Evolutionary conservation across 2,888 invertebrate genomes (phyloP).

Genomic region (Temnothorax unifasciatus): DNA sequence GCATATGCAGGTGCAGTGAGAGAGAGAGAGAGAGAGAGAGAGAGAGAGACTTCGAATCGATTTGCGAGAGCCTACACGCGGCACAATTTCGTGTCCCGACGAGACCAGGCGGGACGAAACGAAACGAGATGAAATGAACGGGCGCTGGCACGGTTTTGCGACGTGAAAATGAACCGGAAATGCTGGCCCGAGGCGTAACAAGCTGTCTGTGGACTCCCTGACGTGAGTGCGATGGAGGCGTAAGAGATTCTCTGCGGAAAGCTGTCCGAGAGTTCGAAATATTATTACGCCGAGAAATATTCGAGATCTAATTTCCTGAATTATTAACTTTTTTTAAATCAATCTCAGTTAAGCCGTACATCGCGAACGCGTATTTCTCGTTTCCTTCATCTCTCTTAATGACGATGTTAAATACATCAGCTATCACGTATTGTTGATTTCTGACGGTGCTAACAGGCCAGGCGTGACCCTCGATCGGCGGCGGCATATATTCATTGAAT

Average conservation of each 20-base stretch:
- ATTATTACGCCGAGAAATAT: constrained; percentile 1
- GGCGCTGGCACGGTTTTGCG: constrained; percentile 58
- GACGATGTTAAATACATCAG: neutral
- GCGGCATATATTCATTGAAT: constrained; percentile 30
- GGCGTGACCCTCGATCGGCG: constrained; percentile 37
- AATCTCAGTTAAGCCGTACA: neutral
- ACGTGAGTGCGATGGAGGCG: constrained; percentile 8
- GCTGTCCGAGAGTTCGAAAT: neutral
- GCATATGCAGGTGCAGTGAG: constrained; percentile 56
- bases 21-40: constrained; percentile 22
- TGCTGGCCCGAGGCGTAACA: constrained; percentile 51
- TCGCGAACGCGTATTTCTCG: neutral
- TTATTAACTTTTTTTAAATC: neutral
- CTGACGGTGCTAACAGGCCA: neutral
- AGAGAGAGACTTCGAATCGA: constrained; percentile 56
- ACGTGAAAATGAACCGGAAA: constrained; percentile 68
- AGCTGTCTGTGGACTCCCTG: constrained; percentile 41
- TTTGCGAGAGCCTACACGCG: constrained; percentile 55
- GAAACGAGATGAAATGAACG: constrained; percentile 63
- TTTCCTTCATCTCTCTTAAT: neutral
- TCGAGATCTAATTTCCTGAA: neutral
- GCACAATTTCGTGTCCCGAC: constrained; percentile 57
- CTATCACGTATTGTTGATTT: constrained; percentile 5
- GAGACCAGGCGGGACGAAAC: constrained; percentile 25
- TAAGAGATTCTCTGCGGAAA: neutral